These are phyloP conservation scores for Polyommatus iphigenia DNA, from an alignment of 2,888 invertebrate species.

Conservation along the genomic window DNA sequence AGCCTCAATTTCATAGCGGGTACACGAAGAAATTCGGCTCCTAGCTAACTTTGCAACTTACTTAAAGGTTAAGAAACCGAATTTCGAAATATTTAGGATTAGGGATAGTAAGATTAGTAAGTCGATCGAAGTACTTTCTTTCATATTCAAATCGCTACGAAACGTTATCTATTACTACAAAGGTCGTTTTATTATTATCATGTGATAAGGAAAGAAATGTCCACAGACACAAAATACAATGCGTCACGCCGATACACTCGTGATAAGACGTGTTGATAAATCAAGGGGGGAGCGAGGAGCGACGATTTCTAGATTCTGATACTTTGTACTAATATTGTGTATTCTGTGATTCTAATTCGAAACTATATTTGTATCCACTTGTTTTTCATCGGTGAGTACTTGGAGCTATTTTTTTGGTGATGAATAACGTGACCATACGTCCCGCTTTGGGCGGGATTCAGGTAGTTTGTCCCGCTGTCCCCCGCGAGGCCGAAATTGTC, in stretches of 20 bases:
- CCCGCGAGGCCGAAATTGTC: no score
- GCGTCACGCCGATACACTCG: slow-evolving; percentile 28
- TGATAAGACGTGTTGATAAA: slow-evolving; percentile 30
- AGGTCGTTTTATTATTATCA: slow-evolving; percentile 57
- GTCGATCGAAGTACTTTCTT: slow-evolving; percentile 18
- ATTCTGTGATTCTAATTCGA: not conserved
- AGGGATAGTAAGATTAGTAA: not conserved
- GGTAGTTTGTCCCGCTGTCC: no score
- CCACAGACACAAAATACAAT: slow-evolving; percentile 31
- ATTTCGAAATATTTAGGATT: not conserved
- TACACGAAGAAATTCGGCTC: not conserved
- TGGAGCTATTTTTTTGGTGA: not conserved
- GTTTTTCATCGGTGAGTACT: not conserved
- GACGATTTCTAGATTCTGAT: not conserved
- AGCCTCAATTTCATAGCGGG: not conserved
- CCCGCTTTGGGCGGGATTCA: no score
- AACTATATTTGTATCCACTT: not conserved
- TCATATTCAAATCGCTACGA: not conserved
- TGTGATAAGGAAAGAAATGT: slow-evolving; percentile 50
- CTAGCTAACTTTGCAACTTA: not conserved
- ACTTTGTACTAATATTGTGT: no score
- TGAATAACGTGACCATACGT: no score
- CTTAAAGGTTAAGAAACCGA: not conserved
- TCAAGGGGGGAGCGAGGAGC: slow-evolving; percentile 16
- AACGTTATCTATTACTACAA: slow-evolving; percentile 35